Conservation (phyloP, 1,140 invertebrate genomes). For the Drosophila ananassae region DNA sequence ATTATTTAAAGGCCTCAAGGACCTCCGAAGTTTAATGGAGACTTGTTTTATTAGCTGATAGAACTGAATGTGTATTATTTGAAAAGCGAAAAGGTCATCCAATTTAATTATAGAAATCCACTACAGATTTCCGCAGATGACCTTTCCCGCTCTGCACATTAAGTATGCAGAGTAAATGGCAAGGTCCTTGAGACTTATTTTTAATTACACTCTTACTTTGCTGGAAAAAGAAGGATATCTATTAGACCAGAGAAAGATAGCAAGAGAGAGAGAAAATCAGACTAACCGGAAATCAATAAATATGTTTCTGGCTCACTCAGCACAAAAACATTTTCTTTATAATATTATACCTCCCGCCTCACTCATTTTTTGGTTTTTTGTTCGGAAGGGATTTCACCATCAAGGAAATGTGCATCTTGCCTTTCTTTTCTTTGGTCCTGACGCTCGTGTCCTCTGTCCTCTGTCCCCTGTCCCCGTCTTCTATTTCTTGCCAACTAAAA, state of each 20-base stretch:
- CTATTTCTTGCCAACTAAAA: constrained; percentile 25
- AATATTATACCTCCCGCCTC: constrained; percentile 44
- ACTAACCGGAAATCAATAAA: constrained; percentile 73
- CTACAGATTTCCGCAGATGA: constrained; percentile 9
- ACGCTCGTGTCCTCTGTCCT: constrained; percentile 3
- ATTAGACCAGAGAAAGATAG: neutral
- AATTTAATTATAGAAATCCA: constrained; percentile 57
- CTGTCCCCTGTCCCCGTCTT: neutral
- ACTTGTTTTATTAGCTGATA: no score
- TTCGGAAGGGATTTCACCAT: constrained; percentile 21
- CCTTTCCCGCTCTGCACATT: constrained; percentile 22
- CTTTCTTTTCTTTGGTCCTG: constrained; percentile 31
- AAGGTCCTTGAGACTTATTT: constrained; percentile 43
- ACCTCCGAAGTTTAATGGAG: no score
- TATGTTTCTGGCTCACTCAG: constrained; percentile 64
- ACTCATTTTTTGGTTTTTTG: constrained; percentile 9
- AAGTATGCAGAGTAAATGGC: constrained; percentile 20
- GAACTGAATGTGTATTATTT: neutral
- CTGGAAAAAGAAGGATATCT: neutral
- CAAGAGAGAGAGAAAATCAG: neutral
- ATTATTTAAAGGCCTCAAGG: neutral
- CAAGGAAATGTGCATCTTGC: constrained; percentile 75
- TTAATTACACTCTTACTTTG: constrained; percentile 51
- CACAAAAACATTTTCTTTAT: constrained; percentile 57
- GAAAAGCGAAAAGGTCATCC: constrained; percentile 38